A percentile compares a stretch with the other conserved stretches of the same genome.
Evolutionary conservation across 2,113 vertebrate species (phyloP).

Genomic region (Menura novaehollandiae): DNA sequence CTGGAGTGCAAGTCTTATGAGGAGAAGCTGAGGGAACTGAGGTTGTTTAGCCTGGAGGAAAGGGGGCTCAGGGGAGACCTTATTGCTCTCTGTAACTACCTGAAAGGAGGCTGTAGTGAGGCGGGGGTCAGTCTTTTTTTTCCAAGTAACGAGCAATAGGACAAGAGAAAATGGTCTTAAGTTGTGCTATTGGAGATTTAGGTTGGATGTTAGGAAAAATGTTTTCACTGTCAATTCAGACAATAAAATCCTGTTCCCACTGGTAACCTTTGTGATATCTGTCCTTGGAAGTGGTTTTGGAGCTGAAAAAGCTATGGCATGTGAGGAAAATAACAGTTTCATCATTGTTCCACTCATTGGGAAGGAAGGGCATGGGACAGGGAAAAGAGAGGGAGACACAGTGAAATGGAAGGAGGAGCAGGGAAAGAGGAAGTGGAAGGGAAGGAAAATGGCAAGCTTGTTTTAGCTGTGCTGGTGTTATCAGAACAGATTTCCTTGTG

Average conservation of each 20-base stretch:
- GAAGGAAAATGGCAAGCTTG: neutral
- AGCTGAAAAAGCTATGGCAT: neutral
- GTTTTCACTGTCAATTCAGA: neutral
- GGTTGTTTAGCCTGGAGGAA: neutral
- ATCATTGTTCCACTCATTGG: neutral
- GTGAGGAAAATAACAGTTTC: neutral
- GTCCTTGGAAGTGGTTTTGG: neutral
- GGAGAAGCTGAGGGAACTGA: neutral
- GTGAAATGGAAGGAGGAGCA: neutral
- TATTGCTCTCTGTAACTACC: neutral
- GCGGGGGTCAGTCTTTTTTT: neutral
- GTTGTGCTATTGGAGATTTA: neutral
- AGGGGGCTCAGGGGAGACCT: neutral
- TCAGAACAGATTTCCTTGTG: neutral
- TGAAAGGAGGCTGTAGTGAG: neutral
- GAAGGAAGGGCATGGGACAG: neutral
- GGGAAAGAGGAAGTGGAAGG: neutral
- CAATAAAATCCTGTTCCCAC: neutral
- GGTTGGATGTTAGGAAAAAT: neutral
- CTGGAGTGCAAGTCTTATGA: neutral
- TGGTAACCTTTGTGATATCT: neutral
- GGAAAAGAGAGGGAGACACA: neutral
- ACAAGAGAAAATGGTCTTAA: neutral
- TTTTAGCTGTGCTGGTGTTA: neutral
- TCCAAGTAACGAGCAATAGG: neutral